Conservation (phyloP, 2,888 invertebrate species). For the Tipula unca region DNA sequence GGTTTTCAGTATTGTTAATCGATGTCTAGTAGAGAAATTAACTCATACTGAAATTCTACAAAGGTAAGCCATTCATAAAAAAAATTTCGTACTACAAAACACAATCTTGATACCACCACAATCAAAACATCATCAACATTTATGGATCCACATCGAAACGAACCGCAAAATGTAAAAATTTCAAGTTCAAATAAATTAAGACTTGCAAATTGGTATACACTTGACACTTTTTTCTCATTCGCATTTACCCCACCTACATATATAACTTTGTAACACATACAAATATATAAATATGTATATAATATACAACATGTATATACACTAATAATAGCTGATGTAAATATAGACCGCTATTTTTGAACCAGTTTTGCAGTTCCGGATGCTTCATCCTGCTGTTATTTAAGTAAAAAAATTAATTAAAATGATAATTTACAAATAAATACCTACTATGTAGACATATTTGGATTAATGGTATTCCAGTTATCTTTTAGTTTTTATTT, state of each 20-base stretch:
- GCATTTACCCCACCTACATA: not conserved
- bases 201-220: not conserved
- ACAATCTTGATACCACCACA: not conserved
- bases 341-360: not conserved
- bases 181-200: conserved; percentile 3
- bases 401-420: not conserved
- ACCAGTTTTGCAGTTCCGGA: conserved; percentile 4
- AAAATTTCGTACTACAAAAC: not conserved
- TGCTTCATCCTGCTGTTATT: not conserved
- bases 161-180: not conserved
- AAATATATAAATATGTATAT: not conserved
- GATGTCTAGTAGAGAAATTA: conserved; percentile 1
- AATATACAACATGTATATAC: not conserved
- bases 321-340: not conserved
- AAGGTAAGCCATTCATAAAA: conserved; percentile 3
- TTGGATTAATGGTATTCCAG: not conserved
- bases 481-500: not conserved
- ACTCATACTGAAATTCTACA: conserved; percentile 1
- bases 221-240: not conserved
- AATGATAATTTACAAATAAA: not conserved
- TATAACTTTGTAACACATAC: not conserved
- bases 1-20: conserved; percentile 18
- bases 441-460: not conserved
- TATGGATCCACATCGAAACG: not conserved
- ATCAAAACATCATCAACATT: not conserved